Evolutionary conservation across 2,888 invertebrate species (phyloP).

Genomic region (Baccha elongata): DNA sequence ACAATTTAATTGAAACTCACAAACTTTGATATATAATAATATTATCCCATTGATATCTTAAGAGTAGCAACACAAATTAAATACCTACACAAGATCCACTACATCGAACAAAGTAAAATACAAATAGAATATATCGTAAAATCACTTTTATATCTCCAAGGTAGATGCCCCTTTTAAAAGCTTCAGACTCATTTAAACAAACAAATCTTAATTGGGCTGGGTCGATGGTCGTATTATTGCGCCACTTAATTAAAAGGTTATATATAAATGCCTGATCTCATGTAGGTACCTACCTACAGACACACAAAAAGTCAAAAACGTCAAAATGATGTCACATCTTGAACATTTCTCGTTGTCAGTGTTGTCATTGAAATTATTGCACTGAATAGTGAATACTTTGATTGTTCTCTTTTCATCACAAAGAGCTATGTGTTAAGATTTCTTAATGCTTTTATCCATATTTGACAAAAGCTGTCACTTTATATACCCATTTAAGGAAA

Average conservation of each 20-base stretch:
- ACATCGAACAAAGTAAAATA: conserved; percentile 21
- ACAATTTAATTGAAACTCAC: conserved; percentile 11
- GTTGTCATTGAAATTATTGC: conserved; percentile 15
- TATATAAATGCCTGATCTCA: conserved; percentile 16
- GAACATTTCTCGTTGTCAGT: neutral
- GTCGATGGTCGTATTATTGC: conserved; percentile 38
- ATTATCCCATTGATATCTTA: conserved; percentile 29
- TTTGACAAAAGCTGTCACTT: conserved; percentile 54
- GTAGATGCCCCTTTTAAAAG: conserved; percentile 31
- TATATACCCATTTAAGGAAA: conserved; percentile 54
- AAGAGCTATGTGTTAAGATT: conserved; percentile 11
- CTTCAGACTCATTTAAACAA: conserved; percentile 15
- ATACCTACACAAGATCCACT: neutral
- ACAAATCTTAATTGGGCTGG: conserved; percentile 25
- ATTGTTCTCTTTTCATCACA: conserved; percentile 9
- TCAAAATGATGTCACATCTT: conserved; percentile 34
- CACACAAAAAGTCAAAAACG: conserved; percentile 17
- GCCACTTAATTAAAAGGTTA: conserved; percentile 23
- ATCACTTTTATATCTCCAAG: conserved; percentile 9
- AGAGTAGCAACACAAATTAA: conserved; percentile 24
- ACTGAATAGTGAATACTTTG: conserved; percentile 1
- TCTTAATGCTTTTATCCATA: conserved; percentile 35
- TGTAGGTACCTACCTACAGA: neutral
- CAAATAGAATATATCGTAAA: neutral
- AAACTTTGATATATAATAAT: conserved; percentile 24